phyloP scores from a whole-genome alignment of 2,888 invertebrate genomes.

The Hemaris fuciformis region DNA sequence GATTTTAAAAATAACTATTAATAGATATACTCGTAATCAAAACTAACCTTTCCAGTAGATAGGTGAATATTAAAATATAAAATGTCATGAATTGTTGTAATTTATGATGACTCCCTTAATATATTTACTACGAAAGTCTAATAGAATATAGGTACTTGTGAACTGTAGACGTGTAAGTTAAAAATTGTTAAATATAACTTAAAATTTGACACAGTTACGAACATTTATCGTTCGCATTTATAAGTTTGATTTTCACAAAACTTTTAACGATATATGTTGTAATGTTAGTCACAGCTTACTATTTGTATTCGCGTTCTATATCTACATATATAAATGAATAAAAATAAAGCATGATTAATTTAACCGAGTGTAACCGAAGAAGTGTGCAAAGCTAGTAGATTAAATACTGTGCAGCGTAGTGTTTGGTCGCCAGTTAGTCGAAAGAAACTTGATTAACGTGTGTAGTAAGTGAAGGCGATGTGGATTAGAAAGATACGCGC shows the following conservation, averaged over 20 bases:
- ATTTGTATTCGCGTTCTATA: neutral
- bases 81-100: too few species aligned
- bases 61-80: too few species aligned
- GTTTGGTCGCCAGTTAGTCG: neutral
- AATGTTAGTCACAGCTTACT: neutral
- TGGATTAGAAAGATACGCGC: constrained; percentile 22
- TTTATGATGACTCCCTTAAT: too few species aligned
- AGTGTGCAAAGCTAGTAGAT: neutral
- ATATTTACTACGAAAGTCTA: too few species aligned
- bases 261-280: neutral
- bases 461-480: constrained; percentile 18
- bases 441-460: neutral
- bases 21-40: too few species aligned
- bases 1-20: too few species aligned
- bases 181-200: neutral
- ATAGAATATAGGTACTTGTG: too few species aligned
- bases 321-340: too few species aligned
- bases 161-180: neutral
- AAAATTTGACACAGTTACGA: neutral
- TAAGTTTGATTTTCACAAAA: neutral
- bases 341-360: neutral
- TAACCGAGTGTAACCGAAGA: neutral
- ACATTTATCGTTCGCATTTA: neutral
- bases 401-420: neutral
- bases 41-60: too few species aligned